A percentile compares a stretch with the other conserved stretches of the same genome.
Conservation (phyloP, 2,113 vertebrate species). For the Planiliza haematocheilus region DNA sequence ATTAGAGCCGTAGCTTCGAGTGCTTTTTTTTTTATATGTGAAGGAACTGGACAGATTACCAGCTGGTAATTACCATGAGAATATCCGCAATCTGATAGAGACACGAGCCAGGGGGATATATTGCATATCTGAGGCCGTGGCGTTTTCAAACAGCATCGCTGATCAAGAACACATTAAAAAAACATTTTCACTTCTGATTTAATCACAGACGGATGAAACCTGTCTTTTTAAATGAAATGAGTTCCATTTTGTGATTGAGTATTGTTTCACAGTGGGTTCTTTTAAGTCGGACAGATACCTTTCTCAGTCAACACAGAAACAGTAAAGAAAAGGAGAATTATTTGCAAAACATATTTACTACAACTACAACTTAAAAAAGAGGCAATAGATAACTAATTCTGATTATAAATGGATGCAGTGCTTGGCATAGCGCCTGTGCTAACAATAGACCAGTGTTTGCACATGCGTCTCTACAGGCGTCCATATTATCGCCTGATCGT, state of each 20-base stretch:
- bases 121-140: not conserved
- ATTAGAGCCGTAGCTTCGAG: not conserved
- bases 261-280: too few species aligned
- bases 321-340: too few species aligned
- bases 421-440: not conserved
- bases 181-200: not conserved
- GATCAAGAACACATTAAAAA: not conserved
- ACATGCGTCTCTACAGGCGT: not conserved
- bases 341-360: not conserved
- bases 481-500: not conserved
- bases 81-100: not conserved
- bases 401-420: too few species aligned
- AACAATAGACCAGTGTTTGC: too few species aligned
- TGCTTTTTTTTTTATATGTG: conserved; percentile 1
- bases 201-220: not conserved
- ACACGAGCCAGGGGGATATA: not conserved
- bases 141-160: not conserved
- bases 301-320: too few species aligned
- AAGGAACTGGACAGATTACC: not conserved
- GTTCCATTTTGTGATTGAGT: not conserved
- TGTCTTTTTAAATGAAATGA: not conserved
- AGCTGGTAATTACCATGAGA: not conserved
- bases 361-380: not conserved
- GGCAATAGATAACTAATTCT: not conserved
- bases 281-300: too few species aligned